Evolutionary conservation across 2,888 invertebrate genomes (phyloP), one percentile per base, ranked within the genome.

Genomic region (Bembecia ichneumoniformis): DNA sequence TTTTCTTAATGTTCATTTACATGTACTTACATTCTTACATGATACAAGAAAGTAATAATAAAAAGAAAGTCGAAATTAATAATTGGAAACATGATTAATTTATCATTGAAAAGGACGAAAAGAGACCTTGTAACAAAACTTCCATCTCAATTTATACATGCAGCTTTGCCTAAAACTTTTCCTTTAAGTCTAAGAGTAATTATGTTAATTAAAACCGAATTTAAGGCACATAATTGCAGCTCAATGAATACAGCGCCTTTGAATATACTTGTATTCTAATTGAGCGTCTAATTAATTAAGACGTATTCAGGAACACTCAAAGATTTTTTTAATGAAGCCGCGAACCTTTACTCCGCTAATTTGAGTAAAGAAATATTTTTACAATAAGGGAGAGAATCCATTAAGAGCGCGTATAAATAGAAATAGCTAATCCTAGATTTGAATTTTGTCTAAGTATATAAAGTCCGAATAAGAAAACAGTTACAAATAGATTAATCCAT

Each of bases 201-300:
- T 40, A 40, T 40, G 40, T 40, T 40, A 40, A 40, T 40, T n/a
- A 40, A 40, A n/a, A 40, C 40, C 14, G 40, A 40, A 40, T 40
- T 40, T 40, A 40, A 40, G 40, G 40, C 40, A 40, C 40, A 40
- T 40, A 40, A 40, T 13, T 40, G 40, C 4, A 14, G 40, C 40
- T 3, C 40, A 40, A 40, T 40, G 40, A 40, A 40, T 40, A 40
- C 14, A 40, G 40, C n/a, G 40, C 14, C 40, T 40, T 40, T 40
- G 40, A 40, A 40, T 13, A 28, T 28, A 40, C 40, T 40, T 40
- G 40, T 40, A 40, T 13, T 40, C 40, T 40, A 40, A 40, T 40
- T 40, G 40, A 40, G 34, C 43, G 43, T 45, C 51, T 53, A 57
- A 55, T 55, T 57, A 57, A 57, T 57, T 57, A 57, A 48, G 46